Evolutionary conservation across 2,888 invertebrate species (phyloP).

Genomic region (Lepas anatifera): DNA sequence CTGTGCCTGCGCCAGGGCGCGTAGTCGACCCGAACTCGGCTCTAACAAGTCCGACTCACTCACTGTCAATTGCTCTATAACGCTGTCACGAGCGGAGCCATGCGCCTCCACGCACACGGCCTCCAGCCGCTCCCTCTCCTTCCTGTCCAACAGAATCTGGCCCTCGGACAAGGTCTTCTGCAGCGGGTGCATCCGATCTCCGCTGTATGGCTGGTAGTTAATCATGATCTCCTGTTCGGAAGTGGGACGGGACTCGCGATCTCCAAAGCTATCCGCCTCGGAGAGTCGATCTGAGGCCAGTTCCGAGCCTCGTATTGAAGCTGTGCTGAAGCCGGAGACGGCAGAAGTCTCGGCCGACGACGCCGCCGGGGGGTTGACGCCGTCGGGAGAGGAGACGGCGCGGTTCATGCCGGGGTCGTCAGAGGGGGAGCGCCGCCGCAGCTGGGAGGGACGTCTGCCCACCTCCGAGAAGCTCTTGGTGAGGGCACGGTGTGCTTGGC

Average conservation of each 20-base stretch:
- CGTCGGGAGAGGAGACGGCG: conserved; percentile 29
- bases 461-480: conserved; percentile 13
- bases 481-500: not conserved
- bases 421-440: conserved; percentile 52
- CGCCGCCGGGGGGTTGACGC: conserved; percentile 50
- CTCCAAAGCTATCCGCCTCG: conserved; percentile 11
- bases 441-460: not conserved
- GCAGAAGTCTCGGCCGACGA: not conserved
- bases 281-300: conserved; percentile 5
- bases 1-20: not conserved
- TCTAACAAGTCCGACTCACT: conserved; percentile 1
- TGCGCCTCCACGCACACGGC: conserved; percentile 39
- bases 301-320: no score
- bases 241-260: not conserved
- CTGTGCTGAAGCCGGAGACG: conserved; percentile 5
- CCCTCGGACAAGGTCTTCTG: conserved; percentile 71
- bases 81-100: conserved; percentile 40
- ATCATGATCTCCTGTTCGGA: conserved; percentile 23
- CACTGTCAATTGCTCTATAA: conserved; percentile 38
- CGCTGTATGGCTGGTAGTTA: not conserved
- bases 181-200: conserved; percentile 32
- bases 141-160: conserved; percentile 52
- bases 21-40: not conserved
- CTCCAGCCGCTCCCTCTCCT: conserved; percentile 32
- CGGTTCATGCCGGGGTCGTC: conserved; percentile 33